Base-by-base conservation (phyloP, 2,888 invertebrate species). In the Caenorhabditis becei region DNA sequence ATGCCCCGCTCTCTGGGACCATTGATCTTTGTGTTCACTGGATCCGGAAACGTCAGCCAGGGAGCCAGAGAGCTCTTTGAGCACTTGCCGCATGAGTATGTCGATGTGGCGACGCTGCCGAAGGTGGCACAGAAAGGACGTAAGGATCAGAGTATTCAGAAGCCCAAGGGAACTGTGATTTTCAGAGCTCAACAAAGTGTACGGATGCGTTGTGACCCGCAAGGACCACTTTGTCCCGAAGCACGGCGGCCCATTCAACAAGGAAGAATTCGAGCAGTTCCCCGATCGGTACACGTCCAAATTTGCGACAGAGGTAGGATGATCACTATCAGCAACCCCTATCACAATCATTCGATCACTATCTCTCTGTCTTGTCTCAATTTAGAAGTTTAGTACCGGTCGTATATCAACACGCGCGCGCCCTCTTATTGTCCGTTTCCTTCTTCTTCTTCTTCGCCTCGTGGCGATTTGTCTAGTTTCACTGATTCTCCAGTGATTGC, bases 1-100 rank as follows among this genome's bases (percentile, higher is more conserved):
- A 96, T 99, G 96, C 99, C 99, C 1, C 95, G 86, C 32, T 98
- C 98, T 0, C 94, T 99, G 62, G 99, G 99, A 1, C 98, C 98
- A 0, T 92, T 99, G 62, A 97, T 97, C 0, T 97, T 99, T 92
- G 95, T 99, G 0, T 99, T 99, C 91, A 97, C 98, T 10, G 99
- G 99, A 8, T 95, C 96, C 5, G 98, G 98, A 20, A 98, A 98
- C 92, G 97, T 98, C 0, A 97, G 97, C 0, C 96, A 96, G 91
- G 93, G 91, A 78, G 89, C 91, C 14, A 93, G 93, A 88, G 94
- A 94, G 88, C 92, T 99, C 47, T 98, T 99, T 91, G 96, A 96
- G 91, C 97, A 99, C 91, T 92, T 99, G 59, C 99, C 99, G 0
- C 95, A 96, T 90, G 99, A 99, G 92, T 99, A 97, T 92, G 97